A percentile compares a stretch with the other conserved stretches of the same genome.
Evolutionary conservation across 2,113 vertebrate species (phyloP).

Genomic region (Ceyx margarethae): DNA sequence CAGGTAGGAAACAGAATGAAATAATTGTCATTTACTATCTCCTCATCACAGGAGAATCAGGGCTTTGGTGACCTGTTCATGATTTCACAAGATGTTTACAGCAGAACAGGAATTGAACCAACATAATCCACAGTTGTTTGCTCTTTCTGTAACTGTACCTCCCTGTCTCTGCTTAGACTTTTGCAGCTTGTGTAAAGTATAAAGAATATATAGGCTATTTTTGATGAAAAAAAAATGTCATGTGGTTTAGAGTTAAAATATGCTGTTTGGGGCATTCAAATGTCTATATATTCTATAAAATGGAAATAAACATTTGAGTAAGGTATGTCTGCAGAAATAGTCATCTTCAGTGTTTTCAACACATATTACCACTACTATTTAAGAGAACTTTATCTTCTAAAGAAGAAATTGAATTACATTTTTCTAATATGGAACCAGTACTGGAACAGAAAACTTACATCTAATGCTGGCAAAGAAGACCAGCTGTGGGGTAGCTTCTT

Average conservation of each 20-base stretch:
- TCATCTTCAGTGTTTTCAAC: not conserved
- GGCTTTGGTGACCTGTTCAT: not conserved
- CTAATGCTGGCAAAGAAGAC: not conserved
- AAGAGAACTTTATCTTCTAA: not conserved
- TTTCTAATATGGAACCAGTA: not conserved
- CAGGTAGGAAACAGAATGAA: not conserved
- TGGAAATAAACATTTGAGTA: not conserved
- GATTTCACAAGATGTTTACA: not conserved
- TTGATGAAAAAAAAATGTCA: not conserved
- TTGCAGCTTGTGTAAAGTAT: not conserved
- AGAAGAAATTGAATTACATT: not conserved
- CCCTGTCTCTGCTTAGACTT: not conserved
- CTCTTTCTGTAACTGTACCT: not conserved
- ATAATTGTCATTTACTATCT: not conserved
- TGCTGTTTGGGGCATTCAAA: not conserved
- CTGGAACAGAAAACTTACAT: not conserved
- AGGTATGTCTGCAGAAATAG: not conserved
- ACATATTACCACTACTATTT: not conserved
- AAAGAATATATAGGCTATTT: not conserved
- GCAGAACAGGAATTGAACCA: slow-evolving; percentile 1
- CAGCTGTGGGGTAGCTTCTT: not conserved
- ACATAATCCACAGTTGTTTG: not conserved
- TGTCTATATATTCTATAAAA: not conserved
- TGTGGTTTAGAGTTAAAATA: not conserved
- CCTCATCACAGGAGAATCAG: not conserved